Conservation (phyloP, 2,888 invertebrate species). For the Dysmachus trigonus region DNA sequence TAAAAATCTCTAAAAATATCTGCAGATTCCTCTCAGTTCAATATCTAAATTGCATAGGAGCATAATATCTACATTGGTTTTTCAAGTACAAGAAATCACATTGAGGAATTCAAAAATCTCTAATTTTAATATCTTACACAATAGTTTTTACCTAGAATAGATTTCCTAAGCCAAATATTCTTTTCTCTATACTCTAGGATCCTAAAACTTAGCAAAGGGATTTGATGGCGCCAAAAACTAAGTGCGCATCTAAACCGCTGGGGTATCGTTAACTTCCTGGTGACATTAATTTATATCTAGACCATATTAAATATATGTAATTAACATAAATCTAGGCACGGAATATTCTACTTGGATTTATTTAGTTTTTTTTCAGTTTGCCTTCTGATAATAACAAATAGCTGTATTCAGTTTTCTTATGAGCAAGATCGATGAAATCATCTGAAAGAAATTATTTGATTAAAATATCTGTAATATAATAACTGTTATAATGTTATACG, state of each 20-base stretch:
- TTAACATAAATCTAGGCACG: background rate
- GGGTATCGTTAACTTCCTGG: background rate
- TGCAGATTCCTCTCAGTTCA: background rate
- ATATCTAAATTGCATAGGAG: background rate
- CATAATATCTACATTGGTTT: background rate
- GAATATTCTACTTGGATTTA: background rate
- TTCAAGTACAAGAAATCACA: background rate
- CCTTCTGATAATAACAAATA: slow-evolving; percentile 65
- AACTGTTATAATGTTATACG: background rate
- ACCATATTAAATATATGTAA: background rate
- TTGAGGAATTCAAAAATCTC: background rate
- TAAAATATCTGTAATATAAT: slow-evolving; percentile 15
- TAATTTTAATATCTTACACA: background rate
- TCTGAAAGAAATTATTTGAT: slow-evolving; percentile 64
- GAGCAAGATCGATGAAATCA: slow-evolving; percentile 69
- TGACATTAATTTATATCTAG: background rate
- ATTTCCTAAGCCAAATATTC: background rate
- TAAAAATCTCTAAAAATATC: background rate
- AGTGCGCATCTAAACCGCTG: background rate
- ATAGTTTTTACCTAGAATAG: background rate
- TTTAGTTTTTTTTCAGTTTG: slow-evolving; percentile 46
- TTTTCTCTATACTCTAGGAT: background rate
- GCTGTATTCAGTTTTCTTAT: slow-evolving; percentile 70
- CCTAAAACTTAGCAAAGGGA: background rate
- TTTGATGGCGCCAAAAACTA: background rate